These are phyloP conservation scores for Macheiramphus alcinus DNA, from an alignment of 2,113 vertebrate genomes.

Conservation along the genomic window DNA sequence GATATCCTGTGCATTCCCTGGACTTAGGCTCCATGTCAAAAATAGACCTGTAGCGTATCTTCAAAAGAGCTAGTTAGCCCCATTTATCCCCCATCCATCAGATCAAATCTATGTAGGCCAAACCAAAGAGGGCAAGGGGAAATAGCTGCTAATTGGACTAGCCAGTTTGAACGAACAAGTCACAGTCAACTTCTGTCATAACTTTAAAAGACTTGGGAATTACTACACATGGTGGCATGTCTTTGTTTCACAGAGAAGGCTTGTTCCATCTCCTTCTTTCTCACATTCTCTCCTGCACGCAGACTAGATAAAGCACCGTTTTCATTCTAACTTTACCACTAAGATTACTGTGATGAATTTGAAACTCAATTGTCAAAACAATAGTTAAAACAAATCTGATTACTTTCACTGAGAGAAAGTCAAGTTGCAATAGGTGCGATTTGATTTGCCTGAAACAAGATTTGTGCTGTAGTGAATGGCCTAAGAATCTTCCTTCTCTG, in stretches of 20 bases:
- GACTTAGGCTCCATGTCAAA: neutral
- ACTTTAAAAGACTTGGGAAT: constrained; percentile 12
- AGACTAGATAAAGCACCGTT: neutral
- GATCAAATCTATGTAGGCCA: constrained; percentile 25
- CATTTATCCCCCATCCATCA: constrained; percentile 39
- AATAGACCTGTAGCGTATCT: neutral
- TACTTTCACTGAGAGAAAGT: neutral
- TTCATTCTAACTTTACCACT: neutral
- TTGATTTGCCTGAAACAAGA: neutral
- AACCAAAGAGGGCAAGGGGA: neutral
- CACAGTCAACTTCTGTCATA: constrained; percentile 26
- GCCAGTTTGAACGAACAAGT: constrained; percentile 26
- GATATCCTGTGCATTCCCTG: neutral
- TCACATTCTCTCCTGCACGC: neutral
- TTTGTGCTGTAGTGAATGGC: neutral
- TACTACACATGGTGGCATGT: neutral
- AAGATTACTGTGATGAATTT: neutral
- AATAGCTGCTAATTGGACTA: constrained; percentile 45
- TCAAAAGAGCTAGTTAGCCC: constrained; percentile 40
- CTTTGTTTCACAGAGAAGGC: neutral
- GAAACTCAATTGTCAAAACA: neutral
- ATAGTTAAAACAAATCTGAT: neutral
- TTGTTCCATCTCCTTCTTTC: neutral
- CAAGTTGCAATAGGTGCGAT: neutral
- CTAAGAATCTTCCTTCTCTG: neutral